Conservation (phyloP, 2,113 vertebrate genomes). For the Macrotis lagotis region DNA sequence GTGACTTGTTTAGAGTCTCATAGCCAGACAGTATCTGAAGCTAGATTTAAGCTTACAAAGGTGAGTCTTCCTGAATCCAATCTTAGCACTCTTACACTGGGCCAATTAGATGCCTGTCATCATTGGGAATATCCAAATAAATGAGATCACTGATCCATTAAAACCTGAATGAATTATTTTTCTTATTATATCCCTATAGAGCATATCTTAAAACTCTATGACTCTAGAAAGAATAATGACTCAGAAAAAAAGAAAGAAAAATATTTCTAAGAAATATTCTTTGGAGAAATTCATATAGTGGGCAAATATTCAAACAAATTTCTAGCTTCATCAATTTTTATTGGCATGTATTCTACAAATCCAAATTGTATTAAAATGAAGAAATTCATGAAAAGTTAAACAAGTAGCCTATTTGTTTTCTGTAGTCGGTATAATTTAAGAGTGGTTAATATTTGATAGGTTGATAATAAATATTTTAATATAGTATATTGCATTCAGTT, state of each 20-base stretch:
- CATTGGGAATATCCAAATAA: background rate
- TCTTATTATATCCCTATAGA: background rate
- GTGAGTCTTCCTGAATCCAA: background rate
- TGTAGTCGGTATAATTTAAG: conserved; percentile 79
- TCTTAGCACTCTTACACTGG: background rate
- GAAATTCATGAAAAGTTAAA: conserved; percentile 81
- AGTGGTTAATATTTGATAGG: conserved; percentile 85
- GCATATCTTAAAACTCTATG: background rate
- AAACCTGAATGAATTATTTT: background rate
- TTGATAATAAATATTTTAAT: conserved; percentile 87
- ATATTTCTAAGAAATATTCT: background rate
- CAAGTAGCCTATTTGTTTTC: conserved; percentile 83
- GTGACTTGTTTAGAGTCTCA: background rate
- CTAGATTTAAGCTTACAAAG: background rate
- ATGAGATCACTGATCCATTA: background rate
- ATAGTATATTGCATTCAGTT: conserved; percentile 80
- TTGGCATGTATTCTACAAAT: conserved; percentile 60
- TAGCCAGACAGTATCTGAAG: background rate
- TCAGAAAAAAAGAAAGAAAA: background rate
- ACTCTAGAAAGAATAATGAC: background rate
- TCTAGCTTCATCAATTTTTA: conserved; percentile 49
- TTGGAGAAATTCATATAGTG: conserved; percentile 12
- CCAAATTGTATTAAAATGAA: conserved; percentile 65
- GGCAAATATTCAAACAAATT: background rate
- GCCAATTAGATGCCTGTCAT: background rate